Evolutionary conservation across 2,797 vertebrate species (phyloP).

Genomic region (Cetoscarus ocellatus): DNA sequence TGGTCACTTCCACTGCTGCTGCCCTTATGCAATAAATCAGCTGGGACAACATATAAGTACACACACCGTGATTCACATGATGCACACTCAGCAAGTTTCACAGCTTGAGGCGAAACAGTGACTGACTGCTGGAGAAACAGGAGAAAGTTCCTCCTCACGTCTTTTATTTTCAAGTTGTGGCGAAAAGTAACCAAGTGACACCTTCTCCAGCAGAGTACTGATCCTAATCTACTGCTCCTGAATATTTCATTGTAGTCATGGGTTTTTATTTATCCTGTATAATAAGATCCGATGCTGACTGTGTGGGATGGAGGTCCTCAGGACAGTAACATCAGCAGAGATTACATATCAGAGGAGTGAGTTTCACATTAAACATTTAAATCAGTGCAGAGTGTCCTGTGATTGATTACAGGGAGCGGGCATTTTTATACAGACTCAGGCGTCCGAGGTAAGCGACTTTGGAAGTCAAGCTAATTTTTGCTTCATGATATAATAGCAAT

Average conservation of each 20-base stretch:
- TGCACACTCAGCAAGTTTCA: constrained; percentile 51
- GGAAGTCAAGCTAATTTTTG: background rate
- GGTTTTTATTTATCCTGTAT: constrained; percentile 11
- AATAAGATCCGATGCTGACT: constrained; percentile 28
- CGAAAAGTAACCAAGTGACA: constrained; percentile 25
- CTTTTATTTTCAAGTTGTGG: constrained; percentile 26
- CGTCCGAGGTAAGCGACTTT: background rate
- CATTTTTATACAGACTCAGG: too few species aligned
- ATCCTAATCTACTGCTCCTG: constrained; percentile 25
- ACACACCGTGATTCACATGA: constrained; percentile 19
- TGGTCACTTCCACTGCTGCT: constrained; percentile 52
- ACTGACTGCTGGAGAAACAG: constrained; percentile 33
- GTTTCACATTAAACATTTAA: constrained; percentile 35
- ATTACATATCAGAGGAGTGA: constrained; percentile 15
- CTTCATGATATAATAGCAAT: background rate
- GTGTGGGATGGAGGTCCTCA: constrained; percentile 8
- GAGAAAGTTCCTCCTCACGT: constrained; percentile 27
- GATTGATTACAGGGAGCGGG: background rate
- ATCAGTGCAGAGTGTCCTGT: background rate
- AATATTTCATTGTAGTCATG: constrained; percentile 36
- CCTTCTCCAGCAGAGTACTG: constrained; percentile 11
- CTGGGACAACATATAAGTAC: constrained; percentile 17
- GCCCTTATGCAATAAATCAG: constrained; percentile 57
- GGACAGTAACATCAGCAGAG: constrained; percentile 29
- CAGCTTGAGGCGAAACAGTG: constrained; percentile 37